Percentiles rank a stretch among this genome's conserved stretches.
phyloP scores from a whole-genome alignment of 2,113 vertebrate genomes.

The Myanophis thanlyinensis region DNA sequence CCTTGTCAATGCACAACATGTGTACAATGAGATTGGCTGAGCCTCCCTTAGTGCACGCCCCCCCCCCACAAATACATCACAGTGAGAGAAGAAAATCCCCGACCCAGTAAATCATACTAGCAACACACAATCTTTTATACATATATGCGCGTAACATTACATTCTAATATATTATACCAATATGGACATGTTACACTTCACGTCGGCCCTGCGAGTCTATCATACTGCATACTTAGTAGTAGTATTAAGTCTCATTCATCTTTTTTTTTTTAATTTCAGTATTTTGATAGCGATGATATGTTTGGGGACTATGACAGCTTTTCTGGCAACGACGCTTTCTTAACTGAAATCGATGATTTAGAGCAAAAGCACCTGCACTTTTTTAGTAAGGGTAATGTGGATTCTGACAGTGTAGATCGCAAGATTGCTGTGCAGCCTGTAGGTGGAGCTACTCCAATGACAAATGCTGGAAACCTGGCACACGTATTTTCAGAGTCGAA shows the following conservation, averaged over 20 bases:
- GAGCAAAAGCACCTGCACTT: slow-evolving; percentile 64
- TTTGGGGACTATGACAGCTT: slow-evolving; percentile 87
- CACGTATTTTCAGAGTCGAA: not conserved
- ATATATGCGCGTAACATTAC: too few species aligned
- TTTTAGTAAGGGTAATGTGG: not conserved
- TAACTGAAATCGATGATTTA: slow-evolving; percentile 74
- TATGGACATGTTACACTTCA: too few species aligned
- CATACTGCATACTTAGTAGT: too few species aligned
- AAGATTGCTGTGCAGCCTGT: not conserved
- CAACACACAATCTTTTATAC: too few species aligned
- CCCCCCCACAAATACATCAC: too few species aligned
- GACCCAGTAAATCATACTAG: too few species aligned
- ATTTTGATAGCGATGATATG: slow-evolving; percentile 81
- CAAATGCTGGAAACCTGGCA: not conserved
- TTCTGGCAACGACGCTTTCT: slow-evolving; percentile 73
- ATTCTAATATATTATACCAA: too few species aligned
- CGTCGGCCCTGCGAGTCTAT: too few species aligned
- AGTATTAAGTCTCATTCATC: not conserved
- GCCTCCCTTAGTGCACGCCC: too few species aligned
- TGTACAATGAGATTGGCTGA: too few species aligned
- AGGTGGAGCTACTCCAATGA: not conserved
- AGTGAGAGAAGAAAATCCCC: too few species aligned
- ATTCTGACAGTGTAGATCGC: fast-evolving
- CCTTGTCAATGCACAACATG: too few species aligned
- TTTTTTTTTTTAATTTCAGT: slow-evolving; percentile 60